Evolutionary conservation across 2,888 invertebrate genomes (phyloP).

Genomic region (Phymatocera aterrima): DNA sequence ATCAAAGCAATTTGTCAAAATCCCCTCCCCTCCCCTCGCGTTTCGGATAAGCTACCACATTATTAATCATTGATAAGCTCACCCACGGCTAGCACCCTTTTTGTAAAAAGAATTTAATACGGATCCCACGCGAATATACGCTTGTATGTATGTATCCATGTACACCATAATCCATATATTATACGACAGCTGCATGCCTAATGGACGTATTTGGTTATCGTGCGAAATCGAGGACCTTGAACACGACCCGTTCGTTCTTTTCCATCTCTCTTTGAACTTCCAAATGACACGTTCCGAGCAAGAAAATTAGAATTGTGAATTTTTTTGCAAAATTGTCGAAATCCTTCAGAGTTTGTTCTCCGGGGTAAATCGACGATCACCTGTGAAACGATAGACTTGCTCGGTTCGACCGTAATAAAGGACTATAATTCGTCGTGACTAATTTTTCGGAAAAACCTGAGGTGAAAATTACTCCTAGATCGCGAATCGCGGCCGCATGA

Average conservation of each 20-base stretch:
- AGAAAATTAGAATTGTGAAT: too few species aligned
- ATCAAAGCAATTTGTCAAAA: constrained; percentile 35
- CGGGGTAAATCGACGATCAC: too few species aligned
- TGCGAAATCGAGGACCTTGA: neutral
- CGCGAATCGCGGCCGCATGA: neutral
- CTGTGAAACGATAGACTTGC: too few species aligned
- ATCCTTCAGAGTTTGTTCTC: too few species aligned
- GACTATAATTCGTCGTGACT: too few species aligned
- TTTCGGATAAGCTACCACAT: neutral
- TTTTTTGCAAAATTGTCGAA: too few species aligned
- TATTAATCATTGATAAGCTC: constrained; percentile 37
- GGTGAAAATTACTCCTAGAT: neutral
- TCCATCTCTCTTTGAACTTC: neutral
- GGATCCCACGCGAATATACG: neutral
- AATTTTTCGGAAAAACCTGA: too few species aligned
- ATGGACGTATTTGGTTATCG: neutral
- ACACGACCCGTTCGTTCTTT: neutral
- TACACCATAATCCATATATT: too few species aligned
- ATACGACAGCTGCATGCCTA: neutral
- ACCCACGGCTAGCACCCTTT: neutral
- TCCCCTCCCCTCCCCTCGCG: neutral
- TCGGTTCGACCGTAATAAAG: too few species aligned
- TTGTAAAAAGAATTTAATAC: neutral
- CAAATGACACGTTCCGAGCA: too few species aligned
- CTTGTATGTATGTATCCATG: neutral